These are phyloP conservation scores for Lasaia peninsularis DNA, from an alignment of 1,140 invertebrate species.

Conservation along the genomic window DNA sequence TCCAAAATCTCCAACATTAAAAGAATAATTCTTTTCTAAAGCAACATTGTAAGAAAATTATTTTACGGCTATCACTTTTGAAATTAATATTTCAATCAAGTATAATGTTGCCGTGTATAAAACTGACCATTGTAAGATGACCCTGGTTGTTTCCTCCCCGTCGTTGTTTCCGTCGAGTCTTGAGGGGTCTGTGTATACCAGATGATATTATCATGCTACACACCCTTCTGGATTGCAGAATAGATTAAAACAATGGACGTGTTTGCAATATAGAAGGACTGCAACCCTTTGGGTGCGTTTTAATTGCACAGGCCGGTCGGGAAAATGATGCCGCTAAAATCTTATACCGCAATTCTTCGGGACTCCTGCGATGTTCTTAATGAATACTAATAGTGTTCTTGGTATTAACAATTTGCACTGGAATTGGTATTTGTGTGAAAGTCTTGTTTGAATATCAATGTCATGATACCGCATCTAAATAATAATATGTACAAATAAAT, in stretches of 20 bases:
- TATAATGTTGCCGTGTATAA: constrained; percentile 40
- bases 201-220: constrained; percentile 49
- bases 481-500: too few relatives aligned
- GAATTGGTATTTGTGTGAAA: constrained; percentile 10
- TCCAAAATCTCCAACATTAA: constrained; percentile 16
- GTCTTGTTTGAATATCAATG: too few relatives aligned
- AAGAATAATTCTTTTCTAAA: constrained; percentile 23
- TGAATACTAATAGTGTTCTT: constrained; percentile 46
- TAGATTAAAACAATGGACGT: constrained; percentile 73
- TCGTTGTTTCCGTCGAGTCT: background rate
- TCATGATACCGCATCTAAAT: too few relatives aligned
- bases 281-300: constrained; percentile 70
- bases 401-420: constrained; percentile 3
- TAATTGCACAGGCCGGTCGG: constrained; percentile 59
- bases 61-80: constrained; percentile 39
- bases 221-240: constrained; percentile 48
- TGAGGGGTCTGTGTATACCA: constrained; percentile 36
- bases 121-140: constrained; percentile 32
- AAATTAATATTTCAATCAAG: constrained; percentile 67
- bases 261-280: constrained; percentile 64
- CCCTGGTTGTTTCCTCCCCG: constrained; percentile 13
- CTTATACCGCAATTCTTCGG: constrained; percentile 47
- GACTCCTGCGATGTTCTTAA: constrained; percentile 36
- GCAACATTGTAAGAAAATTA: constrained; percentile 34
- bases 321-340: constrained; percentile 42